Evolutionary conservation across 2,797 vertebrate species (phyloP).

Genomic region (Chloroceryle amazona): DNA sequence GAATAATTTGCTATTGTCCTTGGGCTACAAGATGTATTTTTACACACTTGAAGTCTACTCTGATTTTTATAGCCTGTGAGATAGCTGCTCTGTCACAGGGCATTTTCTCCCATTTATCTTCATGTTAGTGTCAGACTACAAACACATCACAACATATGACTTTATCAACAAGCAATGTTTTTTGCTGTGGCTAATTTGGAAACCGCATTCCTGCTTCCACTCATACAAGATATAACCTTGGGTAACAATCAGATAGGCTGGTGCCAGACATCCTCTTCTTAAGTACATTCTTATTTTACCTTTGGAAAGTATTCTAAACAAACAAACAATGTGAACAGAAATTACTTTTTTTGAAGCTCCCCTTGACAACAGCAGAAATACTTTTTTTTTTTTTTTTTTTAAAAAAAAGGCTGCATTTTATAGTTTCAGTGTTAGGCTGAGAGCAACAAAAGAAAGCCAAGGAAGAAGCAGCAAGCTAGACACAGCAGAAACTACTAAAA

Average conservation of each 20-base stretch:
- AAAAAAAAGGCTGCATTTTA: not conserved
- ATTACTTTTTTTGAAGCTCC: not conserved
- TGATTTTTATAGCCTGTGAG: conserved; percentile 31
- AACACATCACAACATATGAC: conserved; percentile 30
- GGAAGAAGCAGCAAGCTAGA: not conserved
- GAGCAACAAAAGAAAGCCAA: not conserved
- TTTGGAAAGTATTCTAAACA: conserved; percentile 62
- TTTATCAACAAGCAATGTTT: conserved; percentile 33
- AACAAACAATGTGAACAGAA: conserved; percentile 22
- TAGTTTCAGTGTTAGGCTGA: not conserved
- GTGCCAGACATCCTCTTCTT: conserved; percentile 44
- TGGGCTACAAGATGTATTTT: conserved; percentile 14
- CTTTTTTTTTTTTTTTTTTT: no score
- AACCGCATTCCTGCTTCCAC: conserved; percentile 31
- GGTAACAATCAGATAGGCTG: conserved; percentile 32
- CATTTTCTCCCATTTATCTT: not conserved
- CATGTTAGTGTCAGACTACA: not conserved
- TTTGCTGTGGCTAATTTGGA: conserved; percentile 28
- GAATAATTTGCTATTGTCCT: conserved; percentile 49
- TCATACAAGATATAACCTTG: not conserved
- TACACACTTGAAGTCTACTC: not conserved
- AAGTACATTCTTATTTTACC: conserved; percentile 30
- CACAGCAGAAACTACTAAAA: not conserved
- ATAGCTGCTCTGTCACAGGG: not conserved
- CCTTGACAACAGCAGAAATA: not conserved